These are phyloP conservation scores for Gavia stellata DNA, from an alignment of 2,113 vertebrate genomes.

Conservation along the genomic window DNA sequence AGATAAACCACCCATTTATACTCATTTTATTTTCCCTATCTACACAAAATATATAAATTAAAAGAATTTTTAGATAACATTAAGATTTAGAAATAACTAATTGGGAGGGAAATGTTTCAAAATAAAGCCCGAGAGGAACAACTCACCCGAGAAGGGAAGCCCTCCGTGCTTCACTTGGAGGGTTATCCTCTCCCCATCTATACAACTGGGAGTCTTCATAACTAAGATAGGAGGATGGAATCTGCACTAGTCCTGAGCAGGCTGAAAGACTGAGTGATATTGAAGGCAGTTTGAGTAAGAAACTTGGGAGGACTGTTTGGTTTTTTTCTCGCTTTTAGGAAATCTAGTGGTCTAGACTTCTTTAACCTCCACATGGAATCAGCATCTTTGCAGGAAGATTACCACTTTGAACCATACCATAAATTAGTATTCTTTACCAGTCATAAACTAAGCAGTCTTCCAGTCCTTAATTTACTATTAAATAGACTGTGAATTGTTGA, in stretches of 20 bases:
- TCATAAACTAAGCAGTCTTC: not conserved
- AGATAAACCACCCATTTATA: not conserved
- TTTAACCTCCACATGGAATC: fast-evolving
- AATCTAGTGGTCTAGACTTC: not conserved
- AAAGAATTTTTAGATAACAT: not conserved
- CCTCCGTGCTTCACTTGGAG: not conserved
- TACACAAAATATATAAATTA: not conserved
- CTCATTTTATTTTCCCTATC: not conserved
- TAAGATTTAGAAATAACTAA: not conserved
- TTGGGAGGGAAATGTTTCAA: not conserved
- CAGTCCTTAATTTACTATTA: not conserved
- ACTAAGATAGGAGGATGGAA: not conserved
- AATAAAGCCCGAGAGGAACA: not conserved
- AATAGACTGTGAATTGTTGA: not conserved
- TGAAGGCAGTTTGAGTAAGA: not conserved
- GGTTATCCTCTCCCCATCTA: not conserved
- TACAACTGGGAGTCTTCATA: not conserved
- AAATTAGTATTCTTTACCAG: not conserved
- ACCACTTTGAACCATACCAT: not conserved
- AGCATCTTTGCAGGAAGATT: not conserved
- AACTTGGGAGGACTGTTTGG: not conserved
- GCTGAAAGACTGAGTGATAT: not conserved
- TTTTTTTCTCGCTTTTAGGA: not conserved
- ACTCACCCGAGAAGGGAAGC: not conserved
- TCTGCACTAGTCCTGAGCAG: not conserved